phyloP scores from a whole-genome alignment of 2,113 vertebrate genomes.

The Camelus dromedarius region DNA sequence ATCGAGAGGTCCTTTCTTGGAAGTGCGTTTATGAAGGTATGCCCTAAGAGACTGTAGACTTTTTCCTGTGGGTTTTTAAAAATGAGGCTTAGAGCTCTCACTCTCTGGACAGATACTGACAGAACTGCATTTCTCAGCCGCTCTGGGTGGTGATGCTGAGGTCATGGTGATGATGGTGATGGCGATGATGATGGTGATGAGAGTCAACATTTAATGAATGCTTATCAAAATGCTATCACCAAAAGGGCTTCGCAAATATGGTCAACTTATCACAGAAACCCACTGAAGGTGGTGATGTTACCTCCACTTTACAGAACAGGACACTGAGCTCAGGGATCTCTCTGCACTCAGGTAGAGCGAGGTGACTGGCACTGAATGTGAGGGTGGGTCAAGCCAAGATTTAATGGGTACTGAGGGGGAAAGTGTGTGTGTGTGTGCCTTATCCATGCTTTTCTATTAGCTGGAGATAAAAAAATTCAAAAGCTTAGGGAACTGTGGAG shows the following conservation, averaged over 20 bases:
- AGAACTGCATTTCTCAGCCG: neutral
- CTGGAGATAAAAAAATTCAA: neutral
- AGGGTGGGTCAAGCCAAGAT: neutral
- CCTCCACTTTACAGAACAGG: neutral
- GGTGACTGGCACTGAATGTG: neutral
- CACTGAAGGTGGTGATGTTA: neutral
- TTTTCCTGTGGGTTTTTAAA: neutral
- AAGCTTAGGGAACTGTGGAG: neutral
- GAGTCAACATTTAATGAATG: neutral
- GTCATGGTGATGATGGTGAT: neutral
- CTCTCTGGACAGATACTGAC: neutral
- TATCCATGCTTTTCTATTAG: neutral
- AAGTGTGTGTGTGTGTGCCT: neutral
- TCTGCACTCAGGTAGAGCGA: neutral
- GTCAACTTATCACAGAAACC: neutral
- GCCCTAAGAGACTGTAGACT: neutral
- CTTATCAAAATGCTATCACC: neutral
- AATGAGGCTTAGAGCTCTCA: neutral
- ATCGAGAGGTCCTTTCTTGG: neutral
- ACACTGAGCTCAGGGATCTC: neutral
- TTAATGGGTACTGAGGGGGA: neutral
- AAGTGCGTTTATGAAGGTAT: neutral
- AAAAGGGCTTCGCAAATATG: conserved; percentile 28
- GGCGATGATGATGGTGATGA: neutral
- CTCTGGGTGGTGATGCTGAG: neutral